Conservation (phyloP, 2,888 invertebrate species). For the Phaonia tiefii region DNA sequence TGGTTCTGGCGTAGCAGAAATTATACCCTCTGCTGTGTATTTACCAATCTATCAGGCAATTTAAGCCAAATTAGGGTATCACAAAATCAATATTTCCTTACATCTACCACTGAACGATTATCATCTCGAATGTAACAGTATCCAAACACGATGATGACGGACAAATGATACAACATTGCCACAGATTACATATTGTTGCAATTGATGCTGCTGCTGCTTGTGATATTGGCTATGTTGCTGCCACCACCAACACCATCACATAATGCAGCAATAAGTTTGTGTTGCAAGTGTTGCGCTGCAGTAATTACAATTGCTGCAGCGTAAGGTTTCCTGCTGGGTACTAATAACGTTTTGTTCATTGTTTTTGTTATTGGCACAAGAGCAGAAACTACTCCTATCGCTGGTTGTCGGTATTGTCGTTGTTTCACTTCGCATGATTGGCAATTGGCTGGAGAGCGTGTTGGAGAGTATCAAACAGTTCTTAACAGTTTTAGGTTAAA, state of each 20-base stretch:
- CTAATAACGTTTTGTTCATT: neutral
- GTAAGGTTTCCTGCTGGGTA: no score
- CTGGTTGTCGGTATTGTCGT: neutral
- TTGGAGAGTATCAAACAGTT: neutral
- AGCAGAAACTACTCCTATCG: neutral
- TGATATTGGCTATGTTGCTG: neutral
- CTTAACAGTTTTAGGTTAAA: slow-evolving; percentile 36
- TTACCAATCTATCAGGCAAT: no score
- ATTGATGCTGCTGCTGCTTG: slow-evolving; percentile 7
- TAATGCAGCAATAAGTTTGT: slow-evolving; percentile 34
- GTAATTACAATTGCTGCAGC: no score
- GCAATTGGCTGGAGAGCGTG: slow-evolving; percentile 33
- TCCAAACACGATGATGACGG: no score
- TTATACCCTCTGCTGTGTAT: no score
- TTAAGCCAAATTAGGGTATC: no score
- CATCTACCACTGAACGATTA: neutral
- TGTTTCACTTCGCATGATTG: neutral
- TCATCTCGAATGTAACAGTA: no score
- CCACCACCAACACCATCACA: slow-evolving; percentile 18
- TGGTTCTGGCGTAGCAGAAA: no score
- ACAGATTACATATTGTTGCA: neutral
- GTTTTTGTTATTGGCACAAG: slow-evolving; percentile 1
- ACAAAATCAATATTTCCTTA: slow-evolving; percentile 1
- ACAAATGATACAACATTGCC: no score
- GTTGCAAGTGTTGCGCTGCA: neutral